Base-by-base conservation (phyloP, 1,140 invertebrate genomes). In the Trichonephila inaurata region DNA sequence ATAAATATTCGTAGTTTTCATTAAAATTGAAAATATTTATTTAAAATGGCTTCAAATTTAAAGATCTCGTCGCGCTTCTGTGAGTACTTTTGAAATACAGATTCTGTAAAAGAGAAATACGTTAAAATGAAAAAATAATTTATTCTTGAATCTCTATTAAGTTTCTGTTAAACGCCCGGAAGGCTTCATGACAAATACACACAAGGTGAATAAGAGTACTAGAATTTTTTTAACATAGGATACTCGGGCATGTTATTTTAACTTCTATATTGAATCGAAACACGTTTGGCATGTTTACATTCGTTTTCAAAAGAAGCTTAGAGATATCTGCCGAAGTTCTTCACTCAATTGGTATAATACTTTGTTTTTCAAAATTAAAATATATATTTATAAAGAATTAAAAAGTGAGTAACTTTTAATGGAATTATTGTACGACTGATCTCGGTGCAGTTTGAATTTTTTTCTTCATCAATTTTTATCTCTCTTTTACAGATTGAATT, bases 21-120 rank as follows among this genome's bases (percentile, higher is more conserved):
- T 89, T 69, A 89, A 89, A 44, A 33, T 89, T 62, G 87, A 21
- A 88, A 88, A 88, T 88, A 88, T 88, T 66, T 88, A 89, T 69
- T 89, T 69, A 69, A 89, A 89, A 69, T 89, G 69, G 62, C 87
- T 89, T 69, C 14, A 51, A 89, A 89, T 89, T 66, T 89, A 69
- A 51, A n/a, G 87, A 24, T n/a, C 51, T 61, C 24, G n/a, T 28
- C n/a, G 85, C 64, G 85, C 64, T 64, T 61, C n/a, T 33, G 33
- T 14, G 58, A 89, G 19, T 61, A 24, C 33, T n/a, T 88, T 18
- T 64, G 86, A 88, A 40, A 88, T 61, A 66, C 86, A 66, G 60
- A 66, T 40, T 88, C 61, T 40, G 14, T 0, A 66, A 69, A 58
- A 89, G 44, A 89, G n/a, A n/a, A 89, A 44, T 89, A 89, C 18